These are phyloP conservation scores for Hermodice carunculata DNA, from an alignment of 2,888 invertebrate species.

Conservation along the genomic window DNA sequence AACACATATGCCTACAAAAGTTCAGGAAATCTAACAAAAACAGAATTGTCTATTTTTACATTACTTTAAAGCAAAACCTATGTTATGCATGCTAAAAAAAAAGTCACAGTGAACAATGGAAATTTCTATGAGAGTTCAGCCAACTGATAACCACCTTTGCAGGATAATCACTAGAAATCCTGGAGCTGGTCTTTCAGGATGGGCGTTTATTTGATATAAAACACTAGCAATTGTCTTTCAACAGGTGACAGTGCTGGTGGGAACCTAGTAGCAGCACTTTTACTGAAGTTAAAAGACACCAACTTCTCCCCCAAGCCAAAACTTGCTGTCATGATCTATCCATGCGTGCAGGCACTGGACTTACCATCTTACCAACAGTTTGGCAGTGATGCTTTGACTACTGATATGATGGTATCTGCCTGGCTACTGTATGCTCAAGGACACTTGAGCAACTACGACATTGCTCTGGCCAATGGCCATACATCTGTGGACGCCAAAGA, in stretches of 20 bases:
- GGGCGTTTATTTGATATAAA: no score
- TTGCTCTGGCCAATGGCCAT: slow-evolving; percentile 2
- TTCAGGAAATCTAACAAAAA: no score
- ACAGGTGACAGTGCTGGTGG: slow-evolving; percentile 31
- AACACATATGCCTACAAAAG: no score
- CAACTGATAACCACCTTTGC: no score
- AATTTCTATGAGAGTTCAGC: no score
- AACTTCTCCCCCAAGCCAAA: not conserved
- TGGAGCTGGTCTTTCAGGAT: no score
- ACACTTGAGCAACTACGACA: not conserved
- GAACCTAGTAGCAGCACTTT: slow-evolving; percentile 16
- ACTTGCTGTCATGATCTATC: slow-evolving; percentile 13
- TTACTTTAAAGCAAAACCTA: no score
- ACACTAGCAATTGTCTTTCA: no score
- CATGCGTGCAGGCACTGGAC: slow-evolving; percentile 14
- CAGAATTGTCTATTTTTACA: no score
- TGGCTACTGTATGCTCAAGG: slow-evolving; percentile 14
- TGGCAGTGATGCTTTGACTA: not conserved
- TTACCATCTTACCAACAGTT: slow-evolving; percentile 19
- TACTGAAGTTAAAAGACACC: not conserved
- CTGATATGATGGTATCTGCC: not conserved
- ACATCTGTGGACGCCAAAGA: not conserved
- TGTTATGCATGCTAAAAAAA: no score
- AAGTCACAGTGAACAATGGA: no score
- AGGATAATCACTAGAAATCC: no score